phyloP scores from a whole-genome alignment of 2,797 vertebrate species.

The Pristis pectinata region DNA sequence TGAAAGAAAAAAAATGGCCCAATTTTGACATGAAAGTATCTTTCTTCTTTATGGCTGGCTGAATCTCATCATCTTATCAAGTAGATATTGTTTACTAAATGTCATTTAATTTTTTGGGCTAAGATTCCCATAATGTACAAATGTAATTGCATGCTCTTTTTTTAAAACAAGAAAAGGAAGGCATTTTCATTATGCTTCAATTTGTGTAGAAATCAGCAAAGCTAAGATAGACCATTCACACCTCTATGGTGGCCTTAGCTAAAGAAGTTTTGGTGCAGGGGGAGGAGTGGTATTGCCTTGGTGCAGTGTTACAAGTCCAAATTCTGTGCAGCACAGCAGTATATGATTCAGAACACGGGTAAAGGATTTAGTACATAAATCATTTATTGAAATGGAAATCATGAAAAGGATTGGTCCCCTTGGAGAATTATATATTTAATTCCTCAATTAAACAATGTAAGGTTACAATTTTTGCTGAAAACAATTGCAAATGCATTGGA shows the following conservation, averaged over 20 bases:
- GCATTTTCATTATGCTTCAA: neutral
- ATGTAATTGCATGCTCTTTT: neutral
- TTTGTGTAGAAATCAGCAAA: neutral
- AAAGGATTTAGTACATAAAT: neutral
- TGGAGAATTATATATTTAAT: slow-evolving; percentile 11
- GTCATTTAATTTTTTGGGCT: neutral
- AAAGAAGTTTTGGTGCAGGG: slow-evolving; percentile 14
- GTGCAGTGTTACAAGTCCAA: neutral
- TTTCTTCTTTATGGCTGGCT: neutral
- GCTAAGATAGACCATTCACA: neutral
- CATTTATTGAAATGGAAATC: slow-evolving; percentile 25
- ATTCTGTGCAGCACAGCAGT: neutral
- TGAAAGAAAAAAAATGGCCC: neutral
- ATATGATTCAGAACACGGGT: neutral
- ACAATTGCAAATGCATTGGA: neutral
- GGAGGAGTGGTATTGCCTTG: neutral
- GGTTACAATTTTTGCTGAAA: neutral
- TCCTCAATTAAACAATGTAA: neutral
- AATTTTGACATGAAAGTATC: neutral
- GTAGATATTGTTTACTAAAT: neutral
- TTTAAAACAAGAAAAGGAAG: neutral
- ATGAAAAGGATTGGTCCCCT: neutral
- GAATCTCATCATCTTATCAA: neutral
- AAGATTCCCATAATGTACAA: no score
- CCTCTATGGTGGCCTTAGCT: neutral